Evolutionary conservation across 2,888 invertebrate species (phyloP), one percentile per base, ranked within the genome.

Genomic region (Cephus runcator): DNA sequence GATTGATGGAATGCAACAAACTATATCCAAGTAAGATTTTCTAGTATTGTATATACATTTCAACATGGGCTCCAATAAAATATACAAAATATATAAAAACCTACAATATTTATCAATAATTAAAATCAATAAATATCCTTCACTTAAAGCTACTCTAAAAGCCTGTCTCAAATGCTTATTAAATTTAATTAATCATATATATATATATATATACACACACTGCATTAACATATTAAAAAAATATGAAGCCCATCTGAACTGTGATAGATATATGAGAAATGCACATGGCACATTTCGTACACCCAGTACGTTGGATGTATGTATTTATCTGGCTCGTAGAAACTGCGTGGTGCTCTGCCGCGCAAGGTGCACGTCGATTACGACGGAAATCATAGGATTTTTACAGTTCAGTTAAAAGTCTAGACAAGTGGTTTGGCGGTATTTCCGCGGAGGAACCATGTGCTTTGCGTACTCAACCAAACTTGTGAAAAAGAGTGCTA

Each of bases 31-130:
- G 31, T 81, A 80, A 75, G 79, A 79, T 80, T 85, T 83, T 84
- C 76, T 81, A 84, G 76, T 74, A 79, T 80, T 84, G 85, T 85
- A 85, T 83, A 85, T 84, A 85, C 71, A 79, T 78, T 34, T 85
- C 84, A 85, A 85, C 80, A 84, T 79, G 82, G 82, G 82, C 71
- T 69, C 69, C 33, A 78, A 84, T 84, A 85, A 84, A 83, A 81
- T 56, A 56, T 71, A 71, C 31, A 71, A 71, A 31, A 31, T 31
- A 15, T 31, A 31, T 33, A 71, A 31, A 34, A 71, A 71, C 6
- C 71, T 31, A 56, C 6, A 56, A 56, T 56, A 23, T 56, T 56
- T 23, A 56, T 56, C 23, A 56, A 56, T 23, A 56, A 56, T 23
- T 23, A 40, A 40, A 15, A 15, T 40, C 40, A 40, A 40, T 40